Conservation (phyloP, 2,113 vertebrate species). For the Camelus bactrianus region DNA sequence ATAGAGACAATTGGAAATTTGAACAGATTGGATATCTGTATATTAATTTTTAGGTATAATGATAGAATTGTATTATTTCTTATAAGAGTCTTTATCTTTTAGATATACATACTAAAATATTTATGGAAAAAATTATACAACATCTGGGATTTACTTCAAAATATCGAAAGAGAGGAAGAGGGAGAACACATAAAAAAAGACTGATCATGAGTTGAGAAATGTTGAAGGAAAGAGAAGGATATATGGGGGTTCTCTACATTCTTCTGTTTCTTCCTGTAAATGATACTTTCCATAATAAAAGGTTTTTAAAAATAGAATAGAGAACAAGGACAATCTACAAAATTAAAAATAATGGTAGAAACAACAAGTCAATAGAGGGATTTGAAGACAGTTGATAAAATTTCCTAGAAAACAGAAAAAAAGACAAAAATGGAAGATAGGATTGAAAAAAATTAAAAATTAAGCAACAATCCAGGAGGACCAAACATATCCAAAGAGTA, state of each 20-base stretch:
- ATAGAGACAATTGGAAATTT: conserved; percentile 23
- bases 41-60: conserved; percentile 29
- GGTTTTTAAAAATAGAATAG: conserved; percentile 1
- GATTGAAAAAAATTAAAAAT: background rate
- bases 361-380: conserved; percentile 14
- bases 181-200: conserved; percentile 12
- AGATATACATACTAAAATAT: conserved; percentile 13
- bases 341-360: conserved; percentile 30
- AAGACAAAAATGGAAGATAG: background rate
- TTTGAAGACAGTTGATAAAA: background rate
- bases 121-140: conserved; percentile 38
- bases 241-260: background rate
- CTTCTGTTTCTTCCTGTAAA: conserved; percentile 38
- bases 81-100: background rate
- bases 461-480: background rate
- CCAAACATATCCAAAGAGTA: background rate
- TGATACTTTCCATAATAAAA: background rate
- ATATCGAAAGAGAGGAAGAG: background rate
- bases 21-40: background rate
- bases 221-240: background rate
- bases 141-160: background rate
- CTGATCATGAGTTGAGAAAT: background rate
- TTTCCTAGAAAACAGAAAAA: conserved; percentile 9
- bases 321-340: conserved; percentile 17
- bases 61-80: conserved; percentile 3